phyloP scores from a whole-genome alignment of 1,140 invertebrate species.

The Subanguina moxae region DNA sequence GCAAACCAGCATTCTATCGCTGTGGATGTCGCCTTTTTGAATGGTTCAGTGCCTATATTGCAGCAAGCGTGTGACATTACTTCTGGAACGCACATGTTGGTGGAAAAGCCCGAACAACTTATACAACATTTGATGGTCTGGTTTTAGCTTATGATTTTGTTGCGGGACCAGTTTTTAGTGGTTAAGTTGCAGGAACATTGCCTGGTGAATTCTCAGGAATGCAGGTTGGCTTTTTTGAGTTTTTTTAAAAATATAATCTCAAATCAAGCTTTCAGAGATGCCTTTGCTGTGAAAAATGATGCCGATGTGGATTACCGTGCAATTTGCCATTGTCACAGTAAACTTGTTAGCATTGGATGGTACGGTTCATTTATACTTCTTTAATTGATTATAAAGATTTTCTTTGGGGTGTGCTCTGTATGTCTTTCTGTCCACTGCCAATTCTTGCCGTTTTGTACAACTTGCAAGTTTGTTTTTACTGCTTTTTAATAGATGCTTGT shows the following conservation, averaged over 20 bases:
- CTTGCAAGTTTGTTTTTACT: slow-evolving; percentile 72
- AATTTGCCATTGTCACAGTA: slow-evolving; percentile 35
- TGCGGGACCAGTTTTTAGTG: neutral
- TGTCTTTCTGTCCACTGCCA: slow-evolving; percentile 94
- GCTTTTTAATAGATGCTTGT: neutral
- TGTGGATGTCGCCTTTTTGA: slow-evolving; percentile 30
- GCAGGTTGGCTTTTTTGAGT: slow-evolving; percentile 4
- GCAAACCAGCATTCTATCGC: slow-evolving; percentile 29
- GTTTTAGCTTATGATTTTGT: neutral
- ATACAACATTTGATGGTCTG: slow-evolving; percentile 33
- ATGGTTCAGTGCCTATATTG: slow-evolving; percentile 34
- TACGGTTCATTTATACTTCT: neutral
- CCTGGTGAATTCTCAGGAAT: slow-evolving; percentile 20
- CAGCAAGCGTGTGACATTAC: slow-evolving; percentile 43
- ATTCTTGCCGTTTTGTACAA: slow-evolving; percentile 92
- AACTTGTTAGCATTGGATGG: slow-evolving; percentile 37
- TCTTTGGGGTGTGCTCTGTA: slow-evolving; percentile 67
- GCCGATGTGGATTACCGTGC: slow-evolving; percentile 35
- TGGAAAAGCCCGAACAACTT: slow-evolving; percentile 17
- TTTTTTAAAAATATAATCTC: too few species aligned
- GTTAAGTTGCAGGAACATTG: slow-evolving; percentile 27
- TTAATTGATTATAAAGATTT: neutral
- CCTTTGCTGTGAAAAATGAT: slow-evolving; percentile 9
- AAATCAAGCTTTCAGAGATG: neutral
- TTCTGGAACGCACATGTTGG: slow-evolving; percentile 15